A percentile compares a stretch with the other conserved stretches of the same genome.
Conservation (phyloP, 2,113 vertebrate genomes). For the Morphnarchus princeps region DNA sequence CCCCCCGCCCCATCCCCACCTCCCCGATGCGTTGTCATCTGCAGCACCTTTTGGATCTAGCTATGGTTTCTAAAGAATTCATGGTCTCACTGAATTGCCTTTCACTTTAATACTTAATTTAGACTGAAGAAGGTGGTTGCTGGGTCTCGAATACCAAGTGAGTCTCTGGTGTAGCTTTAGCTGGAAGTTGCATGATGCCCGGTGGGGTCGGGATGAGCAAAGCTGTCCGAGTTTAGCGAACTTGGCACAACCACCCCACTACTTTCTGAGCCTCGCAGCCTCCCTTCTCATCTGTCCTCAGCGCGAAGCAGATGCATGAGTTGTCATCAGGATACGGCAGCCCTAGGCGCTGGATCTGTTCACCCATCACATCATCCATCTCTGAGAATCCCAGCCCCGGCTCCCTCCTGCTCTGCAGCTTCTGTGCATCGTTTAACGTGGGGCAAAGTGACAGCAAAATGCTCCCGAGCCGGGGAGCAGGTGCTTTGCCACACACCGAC, state of each 20-base stretch:
- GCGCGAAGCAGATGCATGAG: background rate
- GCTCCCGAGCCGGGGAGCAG: background rate
- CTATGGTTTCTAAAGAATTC: background rate
- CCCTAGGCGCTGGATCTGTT: background rate
- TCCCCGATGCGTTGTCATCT: fast-evolving
- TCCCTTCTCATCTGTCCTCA: background rate
- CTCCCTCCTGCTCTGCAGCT: background rate
- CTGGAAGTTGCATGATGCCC: background rate
- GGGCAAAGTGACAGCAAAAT: background rate
- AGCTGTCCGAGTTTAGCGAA: background rate
- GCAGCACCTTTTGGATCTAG: background rate
- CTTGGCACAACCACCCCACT: background rate
- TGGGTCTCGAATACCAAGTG: background rate
- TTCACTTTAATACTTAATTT: background rate
- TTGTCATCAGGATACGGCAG: background rate
- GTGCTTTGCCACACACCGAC: background rate
- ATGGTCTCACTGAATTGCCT: background rate
- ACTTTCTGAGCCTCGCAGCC: background rate
- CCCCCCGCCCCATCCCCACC: background rate
- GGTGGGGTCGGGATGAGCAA: background rate
- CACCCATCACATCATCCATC: background rate
- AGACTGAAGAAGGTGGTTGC: background rate
- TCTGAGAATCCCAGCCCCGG: fast-evolving
- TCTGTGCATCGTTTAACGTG: background rate
- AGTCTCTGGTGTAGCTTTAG: background rate